These are phyloP conservation scores for Hoplostethus mediterraneus DNA, from an alignment of 2,797 vertebrate genomes.

Conservation along the genomic window DNA sequence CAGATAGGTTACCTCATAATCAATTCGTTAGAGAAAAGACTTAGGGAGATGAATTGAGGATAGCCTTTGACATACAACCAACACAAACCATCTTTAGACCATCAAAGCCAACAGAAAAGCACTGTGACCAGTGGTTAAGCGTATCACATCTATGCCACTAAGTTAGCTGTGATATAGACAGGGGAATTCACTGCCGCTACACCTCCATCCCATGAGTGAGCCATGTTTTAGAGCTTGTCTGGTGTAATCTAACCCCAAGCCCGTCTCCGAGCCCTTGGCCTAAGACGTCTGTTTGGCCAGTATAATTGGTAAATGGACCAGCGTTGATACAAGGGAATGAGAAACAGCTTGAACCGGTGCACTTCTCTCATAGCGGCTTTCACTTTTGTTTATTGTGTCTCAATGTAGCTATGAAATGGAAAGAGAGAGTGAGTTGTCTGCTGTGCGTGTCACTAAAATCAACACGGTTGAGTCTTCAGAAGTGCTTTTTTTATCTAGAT, in stretches of 20 bases:
- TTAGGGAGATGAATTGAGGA: not conserved
- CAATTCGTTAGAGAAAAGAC: slow-evolving; percentile 1
- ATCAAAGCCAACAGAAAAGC: slow-evolving; percentile 11
- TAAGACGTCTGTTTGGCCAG: slow-evolving; percentile 72
- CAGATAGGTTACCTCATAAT: not conserved
- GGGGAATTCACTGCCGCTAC: slow-evolving; percentile 4
- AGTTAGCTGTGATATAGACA: slow-evolving; percentile 28
- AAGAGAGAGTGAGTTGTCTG: slow-evolving; percentile 35
- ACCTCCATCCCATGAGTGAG: slow-evolving; percentile 9
- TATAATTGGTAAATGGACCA: slow-evolving; percentile 79
- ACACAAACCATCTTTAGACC: slow-evolving; percentile 19
- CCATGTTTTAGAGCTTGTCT: slow-evolving; percentile 49
- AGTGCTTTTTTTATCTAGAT: slow-evolving; percentile 52
- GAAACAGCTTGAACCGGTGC: slow-evolving; percentile 72
- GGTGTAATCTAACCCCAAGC: slow-evolving; percentile 57
- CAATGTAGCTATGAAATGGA: slow-evolving; percentile 57
- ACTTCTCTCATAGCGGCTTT: slow-evolving; percentile 55
- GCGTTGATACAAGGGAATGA: slow-evolving; percentile 78
- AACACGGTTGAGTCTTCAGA: slow-evolving; percentile 52
- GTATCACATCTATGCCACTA: slow-evolving; percentile 17
- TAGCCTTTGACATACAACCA: not conserved
- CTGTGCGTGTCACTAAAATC: slow-evolving; percentile 56
- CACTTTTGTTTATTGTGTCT: slow-evolving; percentile 75
- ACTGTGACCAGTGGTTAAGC: slow-evolving; percentile 14
- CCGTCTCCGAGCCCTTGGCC: slow-evolving; percentile 54